phyloP scores from a whole-genome alignment of 2,888 invertebrate species.

The Reticulitermes lucifugus region DNA sequence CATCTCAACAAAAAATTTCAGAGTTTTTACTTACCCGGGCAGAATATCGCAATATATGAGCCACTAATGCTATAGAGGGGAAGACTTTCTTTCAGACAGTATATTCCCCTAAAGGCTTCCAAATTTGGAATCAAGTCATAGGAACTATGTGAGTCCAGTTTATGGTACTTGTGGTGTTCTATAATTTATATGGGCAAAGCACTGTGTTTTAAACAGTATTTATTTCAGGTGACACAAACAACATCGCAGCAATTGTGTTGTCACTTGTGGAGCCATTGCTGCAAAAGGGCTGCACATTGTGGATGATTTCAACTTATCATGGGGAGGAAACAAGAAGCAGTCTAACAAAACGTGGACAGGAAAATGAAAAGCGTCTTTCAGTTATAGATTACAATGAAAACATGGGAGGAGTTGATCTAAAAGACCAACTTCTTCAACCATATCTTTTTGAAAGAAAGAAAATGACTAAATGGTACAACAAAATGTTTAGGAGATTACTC shows the following conservation, averaged over 20 bases:
- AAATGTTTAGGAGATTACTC: background rate
- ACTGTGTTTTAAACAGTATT: background rate
- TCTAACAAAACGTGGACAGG: background rate
- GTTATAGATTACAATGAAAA: background rate
- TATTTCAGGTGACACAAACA: background rate
- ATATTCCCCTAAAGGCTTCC: constrained; percentile 28
- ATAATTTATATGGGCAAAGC: constrained; percentile 18
- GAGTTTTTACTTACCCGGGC: constrained; percentile 15
- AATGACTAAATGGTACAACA: background rate
- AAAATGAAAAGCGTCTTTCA: background rate
- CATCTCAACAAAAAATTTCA: constrained; percentile 38
- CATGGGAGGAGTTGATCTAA: background rate
- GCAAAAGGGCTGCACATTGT: background rate
- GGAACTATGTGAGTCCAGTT: constrained; percentile 36
- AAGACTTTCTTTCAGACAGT: constrained; percentile 30
- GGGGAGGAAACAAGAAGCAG: background rate
- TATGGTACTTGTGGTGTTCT: constrained; percentile 34
- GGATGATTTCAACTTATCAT: constrained; percentile 37
- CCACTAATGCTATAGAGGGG: constrained; percentile 38
- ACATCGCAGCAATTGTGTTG: background rate
- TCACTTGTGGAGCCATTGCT: constrained; percentile 11
- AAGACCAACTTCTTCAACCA: background rate
- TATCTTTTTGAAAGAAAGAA: background rate
- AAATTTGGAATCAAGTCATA: constrained; percentile 39
- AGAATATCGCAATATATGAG: constrained; percentile 40